A percentile compares a stretch with the other conserved stretches of the same genome.
Evolutionary conservation across 1,140 invertebrate genomes (phyloP).

Genomic region (Dendroctonus valens): DNA sequence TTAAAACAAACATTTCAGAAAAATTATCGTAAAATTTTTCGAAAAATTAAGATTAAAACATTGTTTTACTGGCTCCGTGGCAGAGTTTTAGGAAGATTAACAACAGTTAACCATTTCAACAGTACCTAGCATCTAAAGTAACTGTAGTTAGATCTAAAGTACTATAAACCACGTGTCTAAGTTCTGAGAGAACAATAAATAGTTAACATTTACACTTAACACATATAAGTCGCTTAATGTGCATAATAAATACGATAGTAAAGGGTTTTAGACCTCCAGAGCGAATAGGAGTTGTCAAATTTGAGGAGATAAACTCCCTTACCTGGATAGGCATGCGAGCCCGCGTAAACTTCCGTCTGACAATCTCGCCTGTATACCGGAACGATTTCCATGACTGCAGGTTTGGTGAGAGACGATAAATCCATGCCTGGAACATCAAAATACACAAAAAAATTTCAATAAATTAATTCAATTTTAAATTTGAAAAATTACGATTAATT

Average conservation of each 20-base stretch:
- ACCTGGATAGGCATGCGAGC: conserved; percentile 94
- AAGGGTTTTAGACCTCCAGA: conserved; percentile 98
- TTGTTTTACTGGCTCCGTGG: too few relatives aligned
- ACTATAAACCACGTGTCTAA: too few relatives aligned
- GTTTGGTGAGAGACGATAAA: conserved; percentile 36
- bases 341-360: conserved; percentile 95
- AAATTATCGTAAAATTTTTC: too few relatives aligned
- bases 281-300: conserved; percentile 98
- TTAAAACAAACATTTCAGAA: too few relatives aligned
- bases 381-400: conserved; percentile 62
- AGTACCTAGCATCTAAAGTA: too few relatives aligned
- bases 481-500: conserved; percentile 7
- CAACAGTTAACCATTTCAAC: too few relatives aligned
- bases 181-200: not conserved
- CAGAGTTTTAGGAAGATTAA: too few relatives aligned
- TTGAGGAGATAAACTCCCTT: conserved; percentile 97
- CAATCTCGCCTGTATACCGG: conserved; percentile 94
- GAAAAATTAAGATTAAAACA: too few relatives aligned
- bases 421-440: conserved; percentile 18
- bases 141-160: too few relatives aligned
- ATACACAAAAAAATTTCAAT: conserved; percentile 1
- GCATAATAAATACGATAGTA: conserved; percentile 99
- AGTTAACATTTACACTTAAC: conserved; percentile 2
- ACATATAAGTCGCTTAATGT: conserved; percentile 46
- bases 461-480: not conserved